Base-by-base conservation (phyloP, 2,888 invertebrate genomes). In the Steromphala cineraria region DNA sequence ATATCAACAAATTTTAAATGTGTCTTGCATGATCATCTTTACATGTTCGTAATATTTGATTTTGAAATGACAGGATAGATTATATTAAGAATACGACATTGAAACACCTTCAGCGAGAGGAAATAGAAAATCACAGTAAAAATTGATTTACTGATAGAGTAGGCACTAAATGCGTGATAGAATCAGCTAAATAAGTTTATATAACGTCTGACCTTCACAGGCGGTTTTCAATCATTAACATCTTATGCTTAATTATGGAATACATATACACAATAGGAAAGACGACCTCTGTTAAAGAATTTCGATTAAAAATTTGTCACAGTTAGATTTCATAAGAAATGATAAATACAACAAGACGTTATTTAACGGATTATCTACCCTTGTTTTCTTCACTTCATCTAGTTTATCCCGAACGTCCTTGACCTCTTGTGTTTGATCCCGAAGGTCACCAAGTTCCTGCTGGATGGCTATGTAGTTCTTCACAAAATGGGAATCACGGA, bases 381-480 rank as follows among this genome's bases (percentile, higher is more conserved):
- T 87, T 53, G 87, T 82, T 83, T 88, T 89, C 62, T 87, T 87
- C 67, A 89, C 82, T 67, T 90, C 90, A n/a, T 89, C 87, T 10
- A 90, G 87, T 74, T 85, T 87, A 13, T 87, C 80, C 75, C 87
- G 86, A 67, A 90, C 80, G 55, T 88, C 86, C 82, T 84, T 87
- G 53, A 90, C 79, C 17, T 87, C 84, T 0, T 80, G 81, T 19
- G 83, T 81, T 13, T 85, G 83, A 31, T 87, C 87, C 53, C 83
- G 81, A 13, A 89, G 84, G 13, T 85, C 84, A 8, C 88, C 89
- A 13, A 91, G 81, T 17, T 87, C 84, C 78, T 91, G 90, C 74
- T 90, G 90, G 17, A 89, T 83, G 13, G 87, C 90, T 13, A 88
- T 85, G 81, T 89, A 88, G 85, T 90, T 89, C 53, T 87, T 83